phyloP scores from a whole-genome alignment of 1,140 invertebrate species.

The Hylaeus volcanicus region DNA sequence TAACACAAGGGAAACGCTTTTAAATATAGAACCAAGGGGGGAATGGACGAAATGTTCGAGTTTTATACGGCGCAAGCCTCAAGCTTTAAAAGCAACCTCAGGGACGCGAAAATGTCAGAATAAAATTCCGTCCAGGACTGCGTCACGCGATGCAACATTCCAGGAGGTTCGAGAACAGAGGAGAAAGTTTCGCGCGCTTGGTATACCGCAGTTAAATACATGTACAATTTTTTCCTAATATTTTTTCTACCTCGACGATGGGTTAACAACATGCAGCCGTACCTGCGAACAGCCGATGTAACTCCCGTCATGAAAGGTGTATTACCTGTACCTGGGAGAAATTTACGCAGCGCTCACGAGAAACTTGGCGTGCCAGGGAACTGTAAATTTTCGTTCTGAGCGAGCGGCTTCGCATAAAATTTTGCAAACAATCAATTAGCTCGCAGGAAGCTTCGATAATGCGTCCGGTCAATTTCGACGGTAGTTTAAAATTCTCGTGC shows the following conservation, averaged over 20 bases:
- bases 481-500: conserved; percentile 56
- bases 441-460: conserved; percentile 70
- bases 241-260: neutral
- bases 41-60: conserved; percentile 39
- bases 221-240: conserved; percentile 16
- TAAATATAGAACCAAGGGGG: conserved; percentile 25
- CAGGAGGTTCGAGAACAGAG: conserved; percentile 43
- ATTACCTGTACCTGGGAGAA: conserved; percentile 49
- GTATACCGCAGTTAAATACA: conserved; percentile 48
- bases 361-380: conserved; percentile 65
- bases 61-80: conserved; percentile 51
- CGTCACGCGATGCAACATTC: conserved; percentile 62
- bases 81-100: conserved; percentile 58
- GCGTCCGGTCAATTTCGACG: conserved; percentile 65
- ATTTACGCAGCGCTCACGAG: conserved; percentile 52
- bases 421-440: conserved; percentile 77
- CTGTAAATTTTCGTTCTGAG: conserved; percentile 65
- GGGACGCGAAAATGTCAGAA: conserved; percentile 60
- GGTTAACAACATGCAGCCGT: conserved; percentile 26
- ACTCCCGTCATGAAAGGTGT: conserved; percentile 20
- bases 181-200: conserved; percentile 56
- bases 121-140: conserved; percentile 55
- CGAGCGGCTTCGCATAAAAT: conserved; percentile 71
- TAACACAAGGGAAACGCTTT: conserved; percentile 36
- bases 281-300: conserved; percentile 18